These are phyloP conservation scores for Lasioglossum malachurum DNA, from an alignment of 2,888 invertebrate species.

Conservation along the genomic window DNA sequence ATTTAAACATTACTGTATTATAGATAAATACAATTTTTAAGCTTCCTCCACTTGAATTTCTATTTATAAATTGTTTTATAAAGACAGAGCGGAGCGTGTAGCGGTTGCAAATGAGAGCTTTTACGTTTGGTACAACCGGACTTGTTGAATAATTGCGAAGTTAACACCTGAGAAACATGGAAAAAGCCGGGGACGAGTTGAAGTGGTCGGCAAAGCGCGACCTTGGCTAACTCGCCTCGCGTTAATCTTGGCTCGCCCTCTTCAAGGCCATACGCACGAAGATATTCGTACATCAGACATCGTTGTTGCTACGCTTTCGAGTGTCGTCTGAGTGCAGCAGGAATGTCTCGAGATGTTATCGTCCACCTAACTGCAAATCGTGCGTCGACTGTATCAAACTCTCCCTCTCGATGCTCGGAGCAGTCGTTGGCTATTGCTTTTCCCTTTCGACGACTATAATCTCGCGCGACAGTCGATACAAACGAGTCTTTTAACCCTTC, in stretches of 20 bases:
- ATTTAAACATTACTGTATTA: no score
- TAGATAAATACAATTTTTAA: background rate
- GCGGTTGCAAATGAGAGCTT: background rate
- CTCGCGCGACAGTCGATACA: background rate
- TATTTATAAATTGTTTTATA: background rate
- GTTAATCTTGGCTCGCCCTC: slow-evolving; percentile 54
- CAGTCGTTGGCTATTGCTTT: slow-evolving; percentile 30
- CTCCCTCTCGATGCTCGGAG: slow-evolving; percentile 45
- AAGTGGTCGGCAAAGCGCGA: slow-evolving; percentile 58
- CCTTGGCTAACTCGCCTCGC: slow-evolving; percentile 65
- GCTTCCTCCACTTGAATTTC: background rate
- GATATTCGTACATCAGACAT: slow-evolving; percentile 39
- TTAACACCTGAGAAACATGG: slow-evolving; percentile 12
- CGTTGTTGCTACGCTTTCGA: slow-evolving; percentile 42
- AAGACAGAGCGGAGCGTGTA: background rate
- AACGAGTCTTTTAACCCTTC: background rate
- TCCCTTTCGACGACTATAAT: slow-evolving; percentile 18
- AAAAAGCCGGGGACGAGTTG: slow-evolving; percentile 18
- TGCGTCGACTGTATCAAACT: slow-evolving; percentile 66
- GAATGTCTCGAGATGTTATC: slow-evolving; percentile 73
- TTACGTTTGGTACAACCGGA: background rate
- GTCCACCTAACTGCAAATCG: slow-evolving; percentile 61
- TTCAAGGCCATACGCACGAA: slow-evolving; percentile 47
- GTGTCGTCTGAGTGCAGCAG: slow-evolving; percentile 62
- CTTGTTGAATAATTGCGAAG: slow-evolving; percentile 6